These are phyloP conservation scores for Scaptodrosophila lebanonensis DNA, from an alignment of 1,140 invertebrate species.

Conservation along the genomic window DNA sequence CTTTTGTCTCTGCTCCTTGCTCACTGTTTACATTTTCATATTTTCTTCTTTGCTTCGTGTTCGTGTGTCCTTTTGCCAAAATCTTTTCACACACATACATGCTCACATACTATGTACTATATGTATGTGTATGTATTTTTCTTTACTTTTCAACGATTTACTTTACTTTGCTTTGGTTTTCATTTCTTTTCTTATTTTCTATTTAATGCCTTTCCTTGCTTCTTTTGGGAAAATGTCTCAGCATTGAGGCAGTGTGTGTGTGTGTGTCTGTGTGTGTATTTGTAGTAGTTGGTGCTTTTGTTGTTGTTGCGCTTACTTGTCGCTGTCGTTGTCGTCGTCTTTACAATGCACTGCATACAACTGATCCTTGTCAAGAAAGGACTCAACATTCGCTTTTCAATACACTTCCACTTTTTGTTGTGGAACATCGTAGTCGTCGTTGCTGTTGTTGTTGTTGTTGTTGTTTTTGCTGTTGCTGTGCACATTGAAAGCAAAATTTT, in stretches of 20 bases:
- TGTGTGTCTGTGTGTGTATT: too few species aligned
- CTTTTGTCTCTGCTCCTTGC: conserved; percentile 3
- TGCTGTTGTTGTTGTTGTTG: conserved; percentile 5
- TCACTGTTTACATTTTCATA: neutral
- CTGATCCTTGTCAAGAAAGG: conserved; percentile 55
- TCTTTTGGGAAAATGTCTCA: conserved; percentile 53
- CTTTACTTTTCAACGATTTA: too few species aligned
- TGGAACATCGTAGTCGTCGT: too few species aligned
- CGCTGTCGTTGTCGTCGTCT: too few species aligned
- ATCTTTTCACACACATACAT: neutral
- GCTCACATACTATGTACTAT: too few species aligned
- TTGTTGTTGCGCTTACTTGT: too few species aligned
- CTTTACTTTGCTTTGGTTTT: conserved; percentile 2
- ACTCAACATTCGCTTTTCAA: conserved; percentile 51
- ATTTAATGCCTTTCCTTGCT: conserved; percentile 35
- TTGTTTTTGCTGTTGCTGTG: conserved; percentile 9
- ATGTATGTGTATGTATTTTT: too few species aligned
- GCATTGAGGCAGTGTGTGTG: conserved; percentile 44
- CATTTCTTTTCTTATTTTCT: conserved; percentile 31
- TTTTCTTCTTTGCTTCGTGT: neutral
- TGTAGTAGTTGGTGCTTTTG: too few species aligned
- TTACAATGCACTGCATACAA: conserved; percentile 28
- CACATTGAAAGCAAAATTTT: too few species aligned
- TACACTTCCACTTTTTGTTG: conserved; percentile 70
- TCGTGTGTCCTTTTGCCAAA: neutral